Base-by-base conservation (phyloP, 1,140 invertebrate species). In the Bombus polaris region DNA sequence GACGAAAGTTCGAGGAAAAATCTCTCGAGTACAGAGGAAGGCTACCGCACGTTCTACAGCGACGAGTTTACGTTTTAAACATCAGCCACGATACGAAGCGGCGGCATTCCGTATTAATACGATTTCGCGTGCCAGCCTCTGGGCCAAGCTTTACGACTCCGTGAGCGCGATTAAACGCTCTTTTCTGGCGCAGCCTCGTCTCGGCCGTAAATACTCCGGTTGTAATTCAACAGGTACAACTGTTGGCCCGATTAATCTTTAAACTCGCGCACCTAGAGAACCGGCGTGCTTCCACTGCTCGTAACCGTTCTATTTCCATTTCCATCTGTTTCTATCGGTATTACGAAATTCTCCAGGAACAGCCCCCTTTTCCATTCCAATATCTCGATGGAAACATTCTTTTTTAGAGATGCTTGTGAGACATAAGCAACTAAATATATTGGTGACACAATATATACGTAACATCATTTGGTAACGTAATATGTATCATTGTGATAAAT, bases 91-190 rank as follows among this genome's bases (percentile, higher is more conserved):
- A 84, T 89, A 87, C 80, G 85, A 89, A 79, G 75, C 66, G 77
- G 57, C 47, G 66, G 80, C 76, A 89, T 89, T 89, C 88, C 85
- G 80, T 89, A 89, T 89, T 89, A 89, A 89, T 89, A 82, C 71
- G 77, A 82, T 87, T 75, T 66, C 71, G 81, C 76, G 87, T 78
- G 83, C 42, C 68, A 66, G 75, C 76, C 25, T 47, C 57, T 44
- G 35, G 62, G 59, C 76, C 13, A 44, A n/a, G 88, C 79, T 88
- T 89, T 86, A 89, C 87, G 80, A 72, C 83, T 85, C 78, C 83
- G 78, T 80, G 75, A 59, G 53, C 68, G 68, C 83, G 83, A 85
- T 80, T 85, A 85, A 85, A 80, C 83, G 76, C 68, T 80, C 83
- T 85, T 80, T 85, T 85, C 83, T 35, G 57, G 66, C 42, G 32